Evolutionary conservation across 2,797 vertebrate species (phyloP), one percentile per base, ranked within the genome.

Genomic region (Todus mexicanus): DNA sequence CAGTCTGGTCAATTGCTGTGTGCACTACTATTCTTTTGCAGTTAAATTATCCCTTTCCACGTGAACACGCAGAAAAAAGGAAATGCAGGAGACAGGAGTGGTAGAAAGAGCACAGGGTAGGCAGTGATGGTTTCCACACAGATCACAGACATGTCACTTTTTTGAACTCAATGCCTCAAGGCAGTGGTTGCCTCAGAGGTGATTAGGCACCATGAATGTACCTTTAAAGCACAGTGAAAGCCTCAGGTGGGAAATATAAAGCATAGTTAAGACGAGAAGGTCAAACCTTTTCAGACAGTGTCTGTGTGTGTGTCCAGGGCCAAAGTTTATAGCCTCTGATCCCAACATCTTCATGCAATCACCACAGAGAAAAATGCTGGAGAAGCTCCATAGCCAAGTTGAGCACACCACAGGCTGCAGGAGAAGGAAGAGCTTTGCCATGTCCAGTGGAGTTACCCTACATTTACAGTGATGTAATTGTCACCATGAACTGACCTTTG

Each of bases 201-300:
- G 6, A 19, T 66, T 22, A 25, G 33, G 47, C 20, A 63, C n/a
- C 21, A 2, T 4, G 16, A 80, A 7, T 1, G 1, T 23, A 11
- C 15, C 37, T 59, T 51, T 29, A 51, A 82, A 33, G 68, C 8
- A 40, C n/a, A 22, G 8, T 35, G n/a, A 77, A 56, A 72, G 50
- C 15, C 72, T 37, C 22, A 20, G 16, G 11, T 10, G 42, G 15
- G 53, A 35, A 85, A 18, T 26, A 42, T 7, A 50, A 38, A 54
- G 22, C 9, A 7, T 10, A 11, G 31, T n/a, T 75, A 61, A 72
- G 90, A 42, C 0, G 0, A 47, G 14, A 2, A 35, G 33, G 25
- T 6, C 31, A 70, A 20, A 45, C 20, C 47, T 20, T 16, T 51
- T 19, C 33, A 61, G 42, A 3, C 2, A 21, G 5, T 2, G 14